Evolutionary conservation across 1,140 invertebrate species (phyloP), one percentile per base, ranked within the genome.

Genomic region (Magallana angulata): DNA sequence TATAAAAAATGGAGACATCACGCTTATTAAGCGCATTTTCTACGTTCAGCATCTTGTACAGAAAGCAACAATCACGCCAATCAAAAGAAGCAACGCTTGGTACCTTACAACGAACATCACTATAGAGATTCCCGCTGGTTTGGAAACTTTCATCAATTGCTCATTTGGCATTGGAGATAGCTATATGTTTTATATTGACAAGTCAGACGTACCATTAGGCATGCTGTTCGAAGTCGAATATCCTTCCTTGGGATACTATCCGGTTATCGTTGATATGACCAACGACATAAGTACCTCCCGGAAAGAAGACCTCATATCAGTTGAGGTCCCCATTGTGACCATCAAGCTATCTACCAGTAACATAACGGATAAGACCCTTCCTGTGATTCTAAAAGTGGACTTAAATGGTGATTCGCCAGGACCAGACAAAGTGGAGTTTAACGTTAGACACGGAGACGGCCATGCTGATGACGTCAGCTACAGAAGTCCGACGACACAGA

Each of bases 291-390:
- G 92, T 16, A 71, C 58, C 12, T 87, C 84, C 7, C 85, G 24
- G 1, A 82, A 84, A 14, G 87, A 85, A 11, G 59, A 91, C 14
- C 86, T 92, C 16, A 90, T 94, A 8, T 94, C 94, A 6, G 91
- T 94, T 9, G 93, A 94, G 84, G 91, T 94, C 9, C 92, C 92
- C 0, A 85, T 94, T 11, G 85, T 58, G 2, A 85, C 86, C 6
- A 90, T 92, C 2, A 48, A 24, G 7, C 87, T 92, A 5, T 83
- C 71, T 30, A 85, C 91, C 7, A 84, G 62, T 60, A 92, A 93
- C 80, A 89, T 93, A 18, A 92, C 91, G 6, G 89, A 91, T 30
- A 90, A 90, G 64, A 83, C 89, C 14, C 58, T 89, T 7, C 87
- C 91, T 1, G 92, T 92, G 3, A 18, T 71, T 14, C 76, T 94